Conservation (phyloP, 2,888 invertebrate species). For the Cryptophagus acutangulus region DNA sequence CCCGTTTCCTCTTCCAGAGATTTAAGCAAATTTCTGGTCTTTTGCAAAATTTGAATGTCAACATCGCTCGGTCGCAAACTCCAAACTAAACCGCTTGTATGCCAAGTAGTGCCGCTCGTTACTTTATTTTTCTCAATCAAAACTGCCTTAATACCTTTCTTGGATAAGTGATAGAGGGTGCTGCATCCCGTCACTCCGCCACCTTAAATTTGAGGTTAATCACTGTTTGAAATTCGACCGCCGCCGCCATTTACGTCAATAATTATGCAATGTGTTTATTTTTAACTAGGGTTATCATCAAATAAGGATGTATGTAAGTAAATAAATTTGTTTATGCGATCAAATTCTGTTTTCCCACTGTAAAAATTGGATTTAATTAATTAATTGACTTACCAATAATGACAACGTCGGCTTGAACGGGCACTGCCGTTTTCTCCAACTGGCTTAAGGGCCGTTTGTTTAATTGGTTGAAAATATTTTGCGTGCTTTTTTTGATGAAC, state of each 20-base stretch:
- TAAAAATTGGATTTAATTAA: constrained; percentile 2
- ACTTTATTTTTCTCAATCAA: constrained; percentile 29
- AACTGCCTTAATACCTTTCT: constrained; percentile 29
- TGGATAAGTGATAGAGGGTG: constrained; percentile 30
- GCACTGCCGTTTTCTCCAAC: constrained; percentile 23
- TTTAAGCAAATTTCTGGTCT: constrained; percentile 65
- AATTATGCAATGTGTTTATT: no score
- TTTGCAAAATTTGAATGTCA: constrained; percentile 71
- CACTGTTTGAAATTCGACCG: no score
- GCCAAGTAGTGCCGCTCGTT: constrained; percentile 34
- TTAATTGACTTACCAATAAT: constrained; percentile 27
- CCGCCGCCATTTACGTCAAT: no score
- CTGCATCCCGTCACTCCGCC: constrained; percentile 33
- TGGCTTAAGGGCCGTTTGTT: constrained; percentile 21
- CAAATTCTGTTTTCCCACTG: background rate
- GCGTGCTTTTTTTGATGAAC: constrained; percentile 8
- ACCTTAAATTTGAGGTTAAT: constrained; percentile 25
- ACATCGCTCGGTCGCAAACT: constrained; percentile 76
- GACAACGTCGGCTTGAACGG: constrained; percentile 30
- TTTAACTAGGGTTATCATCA: no score
- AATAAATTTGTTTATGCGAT: no score
- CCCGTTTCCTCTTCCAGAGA: constrained; percentile 74
- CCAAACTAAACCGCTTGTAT: constrained; percentile 33
- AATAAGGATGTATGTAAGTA: no score
- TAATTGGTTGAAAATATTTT: constrained; percentile 8